Percentiles rank a stretch among this genome's conserved stretches.
Evolutionary conservation across 2,888 invertebrate genomes (phyloP).

Genomic region (Phaonia tiefii): DNA sequence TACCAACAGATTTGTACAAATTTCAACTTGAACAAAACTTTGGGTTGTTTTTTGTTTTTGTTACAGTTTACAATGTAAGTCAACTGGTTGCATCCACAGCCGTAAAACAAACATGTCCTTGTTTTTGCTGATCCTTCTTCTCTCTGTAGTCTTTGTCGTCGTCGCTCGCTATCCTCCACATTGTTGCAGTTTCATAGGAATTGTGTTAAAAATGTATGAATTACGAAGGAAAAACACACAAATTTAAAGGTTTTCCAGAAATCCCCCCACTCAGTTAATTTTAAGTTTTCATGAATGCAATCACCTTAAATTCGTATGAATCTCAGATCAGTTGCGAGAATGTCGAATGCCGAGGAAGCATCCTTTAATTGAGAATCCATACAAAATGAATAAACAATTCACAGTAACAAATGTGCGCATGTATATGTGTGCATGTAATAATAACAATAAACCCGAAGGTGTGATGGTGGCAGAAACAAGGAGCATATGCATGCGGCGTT

Average conservation of each 20-base stretch:
- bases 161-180: background rate
- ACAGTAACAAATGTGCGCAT: constrained; percentile 1
- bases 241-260: background rate
- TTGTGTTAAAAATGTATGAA: constrained; percentile 3
- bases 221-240: too few species aligned
- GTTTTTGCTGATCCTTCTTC: constrained; percentile 7
- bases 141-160: background rate
- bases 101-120: constrained; percentile 22
- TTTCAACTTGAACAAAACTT: constrained; percentile 45
- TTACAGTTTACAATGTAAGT: constrained; percentile 41
- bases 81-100: constrained; percentile 33
- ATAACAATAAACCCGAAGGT: constrained; percentile 1
- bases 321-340: background rate
- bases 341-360: constrained; percentile 2
- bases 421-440: background rate
- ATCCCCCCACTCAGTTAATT: background rate
- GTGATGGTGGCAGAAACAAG: too few species aligned
- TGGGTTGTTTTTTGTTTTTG: constrained; percentile 3
- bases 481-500: too few species aligned
- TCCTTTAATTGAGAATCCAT: constrained; percentile 33
- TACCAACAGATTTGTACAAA: constrained; percentile 45
- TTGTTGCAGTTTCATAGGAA: background rate
- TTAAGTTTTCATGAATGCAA: constrained; percentile 22
- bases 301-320: constrained; percentile 19
- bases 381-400: constrained; percentile 34